Evolutionary conservation across 2,888 invertebrate species (phyloP).

Genomic region (Andrena bucephala): DNA sequence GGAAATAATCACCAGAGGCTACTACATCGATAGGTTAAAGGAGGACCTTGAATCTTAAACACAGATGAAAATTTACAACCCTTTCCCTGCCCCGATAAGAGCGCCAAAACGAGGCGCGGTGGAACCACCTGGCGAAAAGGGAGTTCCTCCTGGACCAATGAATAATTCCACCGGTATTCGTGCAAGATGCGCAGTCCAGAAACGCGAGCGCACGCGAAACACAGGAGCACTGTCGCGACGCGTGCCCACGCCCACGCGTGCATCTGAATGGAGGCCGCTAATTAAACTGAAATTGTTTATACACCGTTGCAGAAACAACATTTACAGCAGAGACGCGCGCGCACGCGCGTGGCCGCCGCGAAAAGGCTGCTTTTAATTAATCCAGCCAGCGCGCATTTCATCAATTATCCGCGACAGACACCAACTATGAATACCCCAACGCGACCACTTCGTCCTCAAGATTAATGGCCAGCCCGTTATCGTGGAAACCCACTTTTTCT

Average conservation of each 20-base stretch:
- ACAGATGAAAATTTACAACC: no score
- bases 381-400: not conserved
- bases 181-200: constrained; percentile 22
- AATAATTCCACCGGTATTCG: constrained; percentile 31
- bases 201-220: constrained; percentile 25
- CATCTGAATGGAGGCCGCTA: constrained; percentile 62
- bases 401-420: constrained; percentile 11
- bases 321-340: constrained; percentile 31
- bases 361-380: constrained; percentile 14
- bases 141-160: constrained; percentile 21
- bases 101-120: no score
- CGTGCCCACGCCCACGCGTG: constrained; percentile 59
- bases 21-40: no score
- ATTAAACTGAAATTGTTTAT: constrained; percentile 67
- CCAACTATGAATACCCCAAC: not conserved
- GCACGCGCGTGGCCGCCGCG: not conserved
- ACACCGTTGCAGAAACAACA: constrained; percentile 43
- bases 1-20: no score
- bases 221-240: constrained; percentile 38
- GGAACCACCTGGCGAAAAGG: not conserved
- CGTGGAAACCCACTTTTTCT: not conserved
- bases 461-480: not conserved
- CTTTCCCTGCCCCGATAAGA: no score
- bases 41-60: no score
- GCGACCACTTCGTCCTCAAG: not conserved